Percentiles rank a stretch among this genome's conserved stretches.
Evolutionary conservation across 2,797 vertebrate genomes (phyloP).

Genomic region (Acanthurus leucopareius): DNA sequence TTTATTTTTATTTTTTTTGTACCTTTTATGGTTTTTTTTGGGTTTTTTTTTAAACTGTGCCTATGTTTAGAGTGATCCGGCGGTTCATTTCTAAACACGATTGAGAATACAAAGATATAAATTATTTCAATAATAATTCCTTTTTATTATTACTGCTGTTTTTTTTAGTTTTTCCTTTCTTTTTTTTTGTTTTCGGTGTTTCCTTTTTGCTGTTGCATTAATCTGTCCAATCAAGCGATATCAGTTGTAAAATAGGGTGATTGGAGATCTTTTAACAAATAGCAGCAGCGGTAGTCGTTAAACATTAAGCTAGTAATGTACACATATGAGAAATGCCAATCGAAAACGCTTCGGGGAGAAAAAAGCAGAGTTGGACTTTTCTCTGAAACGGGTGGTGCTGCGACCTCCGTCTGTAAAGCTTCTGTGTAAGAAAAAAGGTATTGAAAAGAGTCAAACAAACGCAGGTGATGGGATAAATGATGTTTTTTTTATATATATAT

Average conservation of each 20-base stretch:
- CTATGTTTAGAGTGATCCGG: constrained; percentile 83
- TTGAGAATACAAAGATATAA: constrained; percentile 83
- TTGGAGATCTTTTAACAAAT: constrained; percentile 63
- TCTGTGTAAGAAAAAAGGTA: constrained; percentile 58
- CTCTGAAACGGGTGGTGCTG: constrained; percentile 33
- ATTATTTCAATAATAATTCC: constrained; percentile 79
- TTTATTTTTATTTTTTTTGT: constrained; percentile 42
- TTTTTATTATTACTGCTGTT: constrained; percentile 71
- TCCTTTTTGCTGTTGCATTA: constrained; percentile 60
- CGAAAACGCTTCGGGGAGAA: constrained; percentile 45
- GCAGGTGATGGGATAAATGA: constrained; percentile 67
- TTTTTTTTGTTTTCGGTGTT: constrained; percentile 37
- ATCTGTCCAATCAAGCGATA: constrained; percentile 61
- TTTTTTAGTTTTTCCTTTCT: constrained; percentile 36
- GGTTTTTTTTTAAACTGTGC: constrained; percentile 78
- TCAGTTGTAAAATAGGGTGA: constrained; percentile 65
- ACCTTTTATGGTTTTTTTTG: constrained; percentile 26
- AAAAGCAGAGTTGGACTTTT: constrained; percentile 54
- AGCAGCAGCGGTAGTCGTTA: constrained; percentile 71
- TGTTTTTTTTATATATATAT: constrained; percentile 68
- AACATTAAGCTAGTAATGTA: constrained; percentile 70
- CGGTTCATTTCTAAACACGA: constrained; percentile 81
- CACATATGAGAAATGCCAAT: constrained; percentile 76
- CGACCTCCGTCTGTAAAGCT: constrained; percentile 44
- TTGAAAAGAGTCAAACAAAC: constrained; percentile 60